Percentiles rank a stretch among this genome's conserved stretches.
phyloP scores from a whole-genome alignment of 2,888 invertebrate species.

The Nysson spinosus region DNA sequence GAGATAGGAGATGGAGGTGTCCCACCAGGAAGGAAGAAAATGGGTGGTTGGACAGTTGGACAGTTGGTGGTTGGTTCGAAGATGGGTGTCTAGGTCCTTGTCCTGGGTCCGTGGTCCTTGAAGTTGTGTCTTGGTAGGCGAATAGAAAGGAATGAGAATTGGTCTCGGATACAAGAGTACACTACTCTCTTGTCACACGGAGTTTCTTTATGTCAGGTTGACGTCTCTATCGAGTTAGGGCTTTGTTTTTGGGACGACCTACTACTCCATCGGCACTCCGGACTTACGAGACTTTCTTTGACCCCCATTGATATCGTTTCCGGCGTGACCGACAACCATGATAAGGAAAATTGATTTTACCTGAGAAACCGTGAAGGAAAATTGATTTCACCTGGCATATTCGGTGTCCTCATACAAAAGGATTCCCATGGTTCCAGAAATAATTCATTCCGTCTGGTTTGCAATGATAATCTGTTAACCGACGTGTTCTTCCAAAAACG shows the following conservation, averaged over 20 bases:
- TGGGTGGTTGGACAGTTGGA: conserved; percentile 68
- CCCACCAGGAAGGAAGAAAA: conserved; percentile 55
- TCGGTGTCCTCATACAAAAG: too few relatives aligned
- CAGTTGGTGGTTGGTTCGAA: conserved; percentile 54
- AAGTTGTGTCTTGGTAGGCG: not conserved
- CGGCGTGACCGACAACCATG: conserved; percentile 27
- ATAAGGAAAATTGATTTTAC: conserved; percentile 40
- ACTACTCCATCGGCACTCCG: conserved; percentile 41
- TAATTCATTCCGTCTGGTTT: too few relatives aligned
- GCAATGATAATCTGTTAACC: too few relatives aligned
- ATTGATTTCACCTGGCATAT: too few relatives aligned
- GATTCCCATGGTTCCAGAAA: too few relatives aligned
- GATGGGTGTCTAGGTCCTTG: conserved; percentile 31
- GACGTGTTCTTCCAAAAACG: too few relatives aligned
- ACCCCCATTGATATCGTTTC: conserved; percentile 38
- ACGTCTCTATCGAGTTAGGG: conserved; percentile 67
- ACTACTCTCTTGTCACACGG: conserved; percentile 33
- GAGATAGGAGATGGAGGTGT: conserved; percentile 51
- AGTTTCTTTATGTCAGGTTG: conserved; percentile 48
- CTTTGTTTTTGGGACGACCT: conserved; percentile 62
- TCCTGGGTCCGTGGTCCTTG: too few relatives aligned
- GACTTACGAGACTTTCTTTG: conserved; percentile 34
- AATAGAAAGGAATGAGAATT: conserved; percentile 23
- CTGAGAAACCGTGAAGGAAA: not conserved
- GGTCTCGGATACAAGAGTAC: conserved; percentile 17